A percentile compares a stretch with the other conserved stretches of the same genome.
Conservation (phyloP, 1,140 invertebrate genomes). For the Branchinecta lindahli region DNA sequence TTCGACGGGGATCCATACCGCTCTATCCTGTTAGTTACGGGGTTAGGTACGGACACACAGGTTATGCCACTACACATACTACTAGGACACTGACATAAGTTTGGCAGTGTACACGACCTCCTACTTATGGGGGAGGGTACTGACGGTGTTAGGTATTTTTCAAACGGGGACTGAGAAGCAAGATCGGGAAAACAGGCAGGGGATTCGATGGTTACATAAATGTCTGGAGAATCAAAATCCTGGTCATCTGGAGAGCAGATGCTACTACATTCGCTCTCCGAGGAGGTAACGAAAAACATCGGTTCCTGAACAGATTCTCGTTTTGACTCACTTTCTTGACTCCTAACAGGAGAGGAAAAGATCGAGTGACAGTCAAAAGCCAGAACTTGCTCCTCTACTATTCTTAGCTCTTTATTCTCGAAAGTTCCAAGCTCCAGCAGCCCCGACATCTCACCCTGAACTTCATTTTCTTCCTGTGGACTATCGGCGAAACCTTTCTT, state of each 20-base stretch:
- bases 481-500: too few relatives aligned
- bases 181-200: too few relatives aligned
- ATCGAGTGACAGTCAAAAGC: not conserved
- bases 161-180: not conserved
- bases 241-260: not conserved
- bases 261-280: not conserved
- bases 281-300: not conserved
- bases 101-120: not conserved
- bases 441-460: too few relatives aligned
- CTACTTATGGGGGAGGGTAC: not conserved
- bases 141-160: not conserved
- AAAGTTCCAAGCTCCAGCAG: too few relatives aligned
- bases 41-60: not conserved
- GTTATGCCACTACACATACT: constrained; percentile 8
- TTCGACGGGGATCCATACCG: not conserved
- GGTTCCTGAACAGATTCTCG: not conserved
- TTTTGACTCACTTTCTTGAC: not conserved
- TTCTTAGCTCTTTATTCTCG: too few relatives aligned
- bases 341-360: not conserved
- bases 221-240: not conserved
- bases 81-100: not conserved
- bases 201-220: not conserved
- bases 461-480: too few relatives aligned
- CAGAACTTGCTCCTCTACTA: not conserved
- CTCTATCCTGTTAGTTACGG: not conserved